Conservation (phyloP, 2,113 vertebrate genomes). For the Tychaedon coryphoeus region DNA sequence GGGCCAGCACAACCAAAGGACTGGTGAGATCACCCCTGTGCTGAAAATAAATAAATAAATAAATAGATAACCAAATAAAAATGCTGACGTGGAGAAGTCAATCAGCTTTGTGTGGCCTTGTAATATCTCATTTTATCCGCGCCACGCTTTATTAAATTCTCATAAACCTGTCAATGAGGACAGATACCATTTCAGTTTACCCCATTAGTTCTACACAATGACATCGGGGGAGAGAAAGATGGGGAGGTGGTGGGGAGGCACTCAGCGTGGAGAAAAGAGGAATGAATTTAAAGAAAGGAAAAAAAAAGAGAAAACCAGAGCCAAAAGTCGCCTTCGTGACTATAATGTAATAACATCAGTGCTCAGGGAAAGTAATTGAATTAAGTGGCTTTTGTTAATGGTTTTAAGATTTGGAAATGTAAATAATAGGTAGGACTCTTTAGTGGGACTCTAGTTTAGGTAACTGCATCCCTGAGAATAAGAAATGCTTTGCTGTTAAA, state of each 20-base stretch:
- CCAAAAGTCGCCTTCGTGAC: neutral
- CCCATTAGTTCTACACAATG: conserved; percentile 83
- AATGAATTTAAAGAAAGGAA: conserved; percentile 39
- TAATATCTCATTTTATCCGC: conserved; percentile 83
- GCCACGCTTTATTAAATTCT: conserved; percentile 89
- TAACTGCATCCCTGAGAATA: conserved; percentile 46
- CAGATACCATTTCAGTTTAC: conserved; percentile 83
- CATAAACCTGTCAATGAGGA: conserved; percentile 86
- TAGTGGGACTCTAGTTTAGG: conserved; percentile 71
- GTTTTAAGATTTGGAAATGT: conserved; percentile 80
- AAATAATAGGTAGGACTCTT: conserved; percentile 80
- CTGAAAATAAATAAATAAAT: conserved; percentile 37
- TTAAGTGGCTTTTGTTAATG: conserved; percentile 85
- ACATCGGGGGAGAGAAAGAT: conserved; percentile 47
- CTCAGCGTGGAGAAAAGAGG: neutral
- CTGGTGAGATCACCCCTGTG: neutral
- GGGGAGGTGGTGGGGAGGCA: neutral
- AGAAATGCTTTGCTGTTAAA: conserved; percentile 63
- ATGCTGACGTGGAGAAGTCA: conserved; percentile 72
- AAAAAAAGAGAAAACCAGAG: conserved; percentile 17
- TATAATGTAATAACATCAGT: conserved; percentile 9
- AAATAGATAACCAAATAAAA: conserved; percentile 63
- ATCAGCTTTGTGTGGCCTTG: conserved; percentile 69
- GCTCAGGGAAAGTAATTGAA: conserved; percentile 77
- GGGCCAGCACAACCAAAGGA: neutral